A percentile compares a stretch with the other conserved stretches of the same genome.
Evolutionary conservation across 2,113 vertebrate species (phyloP).

Genomic region (Manacus vitellinus): DNA sequence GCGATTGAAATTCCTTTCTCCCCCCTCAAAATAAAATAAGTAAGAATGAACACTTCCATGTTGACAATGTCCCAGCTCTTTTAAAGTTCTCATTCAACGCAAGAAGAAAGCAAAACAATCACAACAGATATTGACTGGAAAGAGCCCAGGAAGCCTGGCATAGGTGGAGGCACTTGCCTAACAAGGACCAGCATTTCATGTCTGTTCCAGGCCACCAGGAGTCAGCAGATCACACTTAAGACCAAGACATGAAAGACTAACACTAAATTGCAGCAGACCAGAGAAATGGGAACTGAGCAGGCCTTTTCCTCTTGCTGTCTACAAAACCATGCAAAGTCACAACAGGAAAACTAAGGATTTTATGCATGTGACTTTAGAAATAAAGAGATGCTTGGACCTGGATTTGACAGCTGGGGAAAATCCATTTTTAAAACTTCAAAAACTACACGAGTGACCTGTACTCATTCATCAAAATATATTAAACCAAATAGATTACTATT

Average conservation of each 20-base stretch:
- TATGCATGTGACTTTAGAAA: not conserved
- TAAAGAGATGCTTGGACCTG: not conserved
- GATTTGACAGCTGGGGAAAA: not conserved
- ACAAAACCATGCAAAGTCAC: not conserved
- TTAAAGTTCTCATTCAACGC: not conserved
- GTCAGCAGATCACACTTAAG: not conserved
- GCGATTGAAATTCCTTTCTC: not conserved
- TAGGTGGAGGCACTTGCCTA: not conserved
- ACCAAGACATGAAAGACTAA: not conserved
- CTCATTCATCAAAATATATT: not conserved
- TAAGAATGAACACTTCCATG: not conserved
- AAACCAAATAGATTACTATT: not conserved
- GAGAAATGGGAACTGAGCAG: not conserved
- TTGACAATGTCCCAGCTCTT: not conserved
- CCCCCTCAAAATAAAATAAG: not conserved
- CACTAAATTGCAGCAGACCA: not conserved
- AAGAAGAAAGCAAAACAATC: not conserved
- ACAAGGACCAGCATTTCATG: not conserved
- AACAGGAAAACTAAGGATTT: not conserved
- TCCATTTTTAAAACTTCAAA: not conserved
- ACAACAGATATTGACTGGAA: not conserved
- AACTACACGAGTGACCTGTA: not conserved
- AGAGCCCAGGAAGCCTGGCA: not conserved
- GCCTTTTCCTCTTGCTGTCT: not conserved
- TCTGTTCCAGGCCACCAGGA: not conserved